Conservation (phyloP, 2,113 vertebrate species). For the Xenopus laevis region DNA sequence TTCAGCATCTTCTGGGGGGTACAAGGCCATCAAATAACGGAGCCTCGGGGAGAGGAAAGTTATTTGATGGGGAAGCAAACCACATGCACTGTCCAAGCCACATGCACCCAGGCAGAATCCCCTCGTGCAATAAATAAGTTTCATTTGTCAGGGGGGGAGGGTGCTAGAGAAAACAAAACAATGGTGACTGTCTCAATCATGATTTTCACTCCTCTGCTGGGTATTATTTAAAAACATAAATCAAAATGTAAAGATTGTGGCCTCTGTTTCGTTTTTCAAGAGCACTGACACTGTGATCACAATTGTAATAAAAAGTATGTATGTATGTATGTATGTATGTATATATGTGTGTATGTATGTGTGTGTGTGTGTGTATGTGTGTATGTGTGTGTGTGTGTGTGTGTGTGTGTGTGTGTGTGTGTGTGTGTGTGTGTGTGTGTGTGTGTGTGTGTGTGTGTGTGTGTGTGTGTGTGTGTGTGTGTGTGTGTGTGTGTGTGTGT, state of each 20-base stretch:
- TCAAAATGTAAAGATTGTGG: background rate
- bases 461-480: too few relatives aligned
- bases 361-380: too few relatives aligned
- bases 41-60: background rate
- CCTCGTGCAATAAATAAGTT: constrained; percentile 11
- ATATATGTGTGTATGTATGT: too few relatives aligned
- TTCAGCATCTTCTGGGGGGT: constrained; percentile 33
- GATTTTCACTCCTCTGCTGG: too few relatives aligned
- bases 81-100: constrained; percentile 18
- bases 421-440: too few relatives aligned
- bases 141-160: background rate
- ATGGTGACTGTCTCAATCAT: background rate
- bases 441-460: too few relatives aligned
- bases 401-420: too few relatives aligned
- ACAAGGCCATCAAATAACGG: background rate
- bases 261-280: background rate
- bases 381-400: too few relatives aligned
- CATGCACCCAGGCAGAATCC: constrained; percentile 28
- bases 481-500: too few relatives aligned
- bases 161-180: background rate
- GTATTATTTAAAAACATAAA: background rate
- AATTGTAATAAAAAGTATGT: constrained; percentile 2
- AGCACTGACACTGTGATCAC: background rate
- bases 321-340: too few relatives aligned
- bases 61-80: background rate